Percentiles rank a stretch among this genome's conserved stretches.
Conservation (phyloP, 1,140 invertebrate species). For the Bemisia tabaci region DNA sequence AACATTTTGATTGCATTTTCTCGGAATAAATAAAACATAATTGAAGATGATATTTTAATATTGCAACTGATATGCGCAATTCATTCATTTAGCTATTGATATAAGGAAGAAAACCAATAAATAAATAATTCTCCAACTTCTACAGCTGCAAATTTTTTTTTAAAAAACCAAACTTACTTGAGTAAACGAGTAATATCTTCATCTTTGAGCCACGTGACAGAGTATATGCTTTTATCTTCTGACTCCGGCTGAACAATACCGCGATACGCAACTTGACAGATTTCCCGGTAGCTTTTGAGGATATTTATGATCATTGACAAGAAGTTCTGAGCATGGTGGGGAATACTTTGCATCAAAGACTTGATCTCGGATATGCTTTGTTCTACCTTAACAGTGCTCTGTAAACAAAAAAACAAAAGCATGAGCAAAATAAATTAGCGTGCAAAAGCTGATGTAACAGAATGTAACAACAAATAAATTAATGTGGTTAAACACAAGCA, state of each 20-base stretch:
- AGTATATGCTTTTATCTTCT: conserved; percentile 66
- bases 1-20: too few relatives aligned
- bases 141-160: too few relatives aligned
- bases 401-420: conserved; percentile 24
- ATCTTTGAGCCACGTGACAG: conserved; percentile 84
- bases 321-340: conserved; percentile 52
- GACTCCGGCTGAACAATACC: conserved; percentile 66
- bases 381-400: conserved; percentile 60
- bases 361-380: conserved; percentile 51
- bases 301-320: conserved; percentile 52
- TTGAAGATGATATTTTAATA: too few relatives aligned
- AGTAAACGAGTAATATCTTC: conserved; percentile 85
- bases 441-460: too few relatives aligned
- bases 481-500: too few relatives aligned
- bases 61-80: too few relatives aligned
- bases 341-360: conserved; percentile 52
- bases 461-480: too few relatives aligned
- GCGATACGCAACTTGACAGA: conserved; percentile 56
- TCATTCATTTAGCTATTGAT: too few relatives aligned
- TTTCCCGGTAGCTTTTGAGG: conserved; percentile 58
- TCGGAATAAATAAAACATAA: too few relatives aligned
- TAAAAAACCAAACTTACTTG: conserved; percentile 38
- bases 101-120: too few relatives aligned
- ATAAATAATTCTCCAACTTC: too few relatives aligned
- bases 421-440: neutral